Base-by-base conservation (phyloP, 2,797 vertebrate genomes). In the Enteromius thamalakanensis region DNA sequence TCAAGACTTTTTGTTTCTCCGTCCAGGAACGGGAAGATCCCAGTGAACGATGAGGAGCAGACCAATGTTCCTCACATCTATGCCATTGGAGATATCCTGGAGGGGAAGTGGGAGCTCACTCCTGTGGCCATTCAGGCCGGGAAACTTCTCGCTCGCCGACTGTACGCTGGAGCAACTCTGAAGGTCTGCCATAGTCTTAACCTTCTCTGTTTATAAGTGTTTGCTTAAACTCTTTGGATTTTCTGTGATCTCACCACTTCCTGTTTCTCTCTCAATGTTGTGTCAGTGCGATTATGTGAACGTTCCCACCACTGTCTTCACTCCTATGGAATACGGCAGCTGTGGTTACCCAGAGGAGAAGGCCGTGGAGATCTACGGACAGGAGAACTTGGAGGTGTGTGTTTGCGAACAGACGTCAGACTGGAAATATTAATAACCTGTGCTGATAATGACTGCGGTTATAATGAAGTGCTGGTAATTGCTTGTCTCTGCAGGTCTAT, bases 61-160 rank as follows among this genome's bases (percentile, higher is more conserved):
- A 98, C 97, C 83, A 98, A 90, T 0, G 92, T 99, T 88, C 94
- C 97, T 45, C 94, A 99, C 60, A 91, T 99, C 89, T 97, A 96
- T 0, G 98, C 97, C 55, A 92, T 99, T 6, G 98, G 98, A 6
- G 98, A 99, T 90, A 94, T 99, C 51, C 92, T 98, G 92, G 96
- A 99, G 29, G 97, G 94, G 47, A 99, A 97, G 87, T 96, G 95
- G 90, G 96, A 99, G 91, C 95, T 99, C 80, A 98, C 97, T 0
- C 98, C 98, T 0, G 96, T 99, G 1, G 97, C 98, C 67, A 97
- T 99, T 90, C 97, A 97, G 84, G 97, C 97, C 5, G 98, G 98
- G 42, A 97, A 89, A 79, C 93, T 99, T 72, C 91, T 99, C 83
- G 98, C 98, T 1, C 95, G 94, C 10, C 95, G 98, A 55, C 95